Base-by-base conservation (phyloP, 2,888 invertebrate genomes). In the Oligia strigilis region DNA sequence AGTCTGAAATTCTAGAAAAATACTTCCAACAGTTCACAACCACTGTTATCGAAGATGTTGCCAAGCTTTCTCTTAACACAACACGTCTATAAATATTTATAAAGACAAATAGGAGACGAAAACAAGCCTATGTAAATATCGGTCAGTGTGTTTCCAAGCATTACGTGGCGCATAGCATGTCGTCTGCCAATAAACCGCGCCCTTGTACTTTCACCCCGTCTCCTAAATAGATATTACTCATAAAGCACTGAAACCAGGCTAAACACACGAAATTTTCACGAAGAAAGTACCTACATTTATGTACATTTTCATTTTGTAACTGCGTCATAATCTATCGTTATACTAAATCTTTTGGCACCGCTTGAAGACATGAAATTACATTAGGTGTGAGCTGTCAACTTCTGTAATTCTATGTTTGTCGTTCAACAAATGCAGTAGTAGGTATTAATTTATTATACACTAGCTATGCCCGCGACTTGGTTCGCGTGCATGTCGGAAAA, bases 131-230 rank as follows among this genome's bases (percentile, higher is more conserved):
- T 71, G 64, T 72, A 66, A 79, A 84, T 73, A 52, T 75, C 19
- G 29, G 64, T 69, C 66, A 52, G 40, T 72, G 36, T 67, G 58
- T 85, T 60, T n/a, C 19, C 19, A 66, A 75, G 36, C n/a, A 73
- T 78, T 76, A 78, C 87, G 77, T 75, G 85, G 66, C 74, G 60
- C 76, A 79, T 79, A 78, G 77, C 82, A 86, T 88, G 86, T 36
- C 55, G 64, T 19, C 65, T 82, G 89, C 78, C 80, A 80, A 89
- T 89, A 87, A 85, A 74, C 76, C 23, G 67, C 11, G 85, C 49
- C 85, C 89, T 80, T 81, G 83, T 82, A 74, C 78, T 87, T 72
- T 85, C 77, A 77, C 75, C 87, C 55, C 75, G 69, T 23, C 71
- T 71, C 67, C 69, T 75, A 64, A 79, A 81, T 73, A 80, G 49